phyloP scores from a whole-genome alignment of 2,113 vertebrate genomes.

The Leptosomus discolor region DNA sequence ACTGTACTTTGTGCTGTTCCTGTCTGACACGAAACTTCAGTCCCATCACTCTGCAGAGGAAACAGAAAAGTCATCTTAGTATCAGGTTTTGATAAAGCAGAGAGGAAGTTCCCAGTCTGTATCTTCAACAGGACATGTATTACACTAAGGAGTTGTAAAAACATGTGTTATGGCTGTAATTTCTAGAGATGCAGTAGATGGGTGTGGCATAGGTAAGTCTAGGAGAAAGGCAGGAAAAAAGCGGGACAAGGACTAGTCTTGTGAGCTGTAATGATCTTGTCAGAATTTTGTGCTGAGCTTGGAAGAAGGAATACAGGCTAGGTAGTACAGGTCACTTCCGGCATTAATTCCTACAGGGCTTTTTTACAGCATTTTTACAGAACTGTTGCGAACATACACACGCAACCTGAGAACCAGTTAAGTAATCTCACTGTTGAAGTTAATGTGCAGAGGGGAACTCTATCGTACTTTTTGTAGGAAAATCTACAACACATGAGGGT shows the following conservation, averaged over 20 bases:
- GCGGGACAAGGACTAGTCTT: background rate
- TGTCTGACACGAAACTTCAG: conserved; percentile 83
- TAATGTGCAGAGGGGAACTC: background rate
- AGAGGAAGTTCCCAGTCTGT: background rate
- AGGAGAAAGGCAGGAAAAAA: background rate
- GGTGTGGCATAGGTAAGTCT: background rate
- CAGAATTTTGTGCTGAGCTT: background rate
- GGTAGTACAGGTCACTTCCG: background rate
- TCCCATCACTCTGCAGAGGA: conserved; percentile 77
- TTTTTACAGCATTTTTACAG: background rate
- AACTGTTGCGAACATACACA: background rate
- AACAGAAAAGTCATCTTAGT: background rate
- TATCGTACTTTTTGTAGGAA: background rate
- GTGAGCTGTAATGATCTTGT: background rate
- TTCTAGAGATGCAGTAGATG: background rate
- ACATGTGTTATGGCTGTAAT: background rate
- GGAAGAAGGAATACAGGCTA: background rate
- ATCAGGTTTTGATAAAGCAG: background rate
- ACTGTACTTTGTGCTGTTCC: conserved; percentile 70
- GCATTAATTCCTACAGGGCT: background rate
- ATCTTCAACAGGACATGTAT: background rate
- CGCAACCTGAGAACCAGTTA: background rate
- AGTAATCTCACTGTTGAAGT: background rate
- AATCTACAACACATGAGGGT: background rate
- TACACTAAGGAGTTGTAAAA: background rate